Evolutionary conservation across 2,797 vertebrate species (phyloP).

Genomic region (Coluber constrictor): DNA sequence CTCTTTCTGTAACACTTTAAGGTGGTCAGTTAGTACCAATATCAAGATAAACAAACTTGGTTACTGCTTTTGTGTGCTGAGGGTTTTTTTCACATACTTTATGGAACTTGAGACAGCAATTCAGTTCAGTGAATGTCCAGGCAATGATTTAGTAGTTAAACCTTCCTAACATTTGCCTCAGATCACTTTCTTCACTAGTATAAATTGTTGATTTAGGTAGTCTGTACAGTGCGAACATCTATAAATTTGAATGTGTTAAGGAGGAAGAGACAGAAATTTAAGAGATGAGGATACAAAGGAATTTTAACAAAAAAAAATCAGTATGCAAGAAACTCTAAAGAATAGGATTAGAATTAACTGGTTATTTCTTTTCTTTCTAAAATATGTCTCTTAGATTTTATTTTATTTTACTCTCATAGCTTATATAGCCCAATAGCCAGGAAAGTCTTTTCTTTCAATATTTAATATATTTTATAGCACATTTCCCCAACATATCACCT

Average conservation of each 20-base stretch:
- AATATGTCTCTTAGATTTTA: background rate
- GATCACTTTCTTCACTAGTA: background rate
- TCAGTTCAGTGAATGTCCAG: background rate
- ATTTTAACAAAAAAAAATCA: background rate
- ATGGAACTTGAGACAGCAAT: background rate
- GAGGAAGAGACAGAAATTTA: background rate
- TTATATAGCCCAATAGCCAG: background rate
- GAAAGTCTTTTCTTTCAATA: background rate
- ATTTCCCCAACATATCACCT: background rate
- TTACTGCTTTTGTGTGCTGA: too few relatives aligned
- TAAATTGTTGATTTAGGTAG: background rate
- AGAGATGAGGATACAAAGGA: background rate
- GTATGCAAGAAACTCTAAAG: background rate
- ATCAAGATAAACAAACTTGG: too few relatives aligned
- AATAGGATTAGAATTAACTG: background rate
- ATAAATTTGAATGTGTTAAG: background rate
- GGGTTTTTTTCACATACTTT: too few relatives aligned
- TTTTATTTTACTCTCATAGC: background rate
- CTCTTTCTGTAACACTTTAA: too few relatives aligned
- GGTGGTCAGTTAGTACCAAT: too few relatives aligned
- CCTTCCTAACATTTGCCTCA: background rate
- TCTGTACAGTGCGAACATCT: background rate
- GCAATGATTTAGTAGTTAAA: background rate
- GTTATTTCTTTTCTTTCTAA: background rate
- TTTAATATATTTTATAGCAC: background rate